Conservation (phyloP, 2,113 vertebrate species). For the Clinocottus analis region DNA sequence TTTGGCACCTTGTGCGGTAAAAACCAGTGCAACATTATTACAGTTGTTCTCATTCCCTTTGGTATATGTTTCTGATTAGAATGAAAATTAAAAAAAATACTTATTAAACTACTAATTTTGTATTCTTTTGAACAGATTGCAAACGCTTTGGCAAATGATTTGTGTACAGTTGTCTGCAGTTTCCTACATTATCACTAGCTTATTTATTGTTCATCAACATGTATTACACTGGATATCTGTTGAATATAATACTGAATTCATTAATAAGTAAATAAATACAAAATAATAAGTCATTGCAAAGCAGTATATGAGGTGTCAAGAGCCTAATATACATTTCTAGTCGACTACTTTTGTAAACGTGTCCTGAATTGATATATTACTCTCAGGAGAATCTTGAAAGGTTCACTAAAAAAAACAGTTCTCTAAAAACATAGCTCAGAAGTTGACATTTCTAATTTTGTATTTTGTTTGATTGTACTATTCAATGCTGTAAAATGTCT, state of each 20-base stretch:
- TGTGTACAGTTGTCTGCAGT: background rate
- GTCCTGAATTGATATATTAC: background rate
- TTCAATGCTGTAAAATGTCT: no score
- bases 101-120: no score
- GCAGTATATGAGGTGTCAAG: no score
- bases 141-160: background rate
- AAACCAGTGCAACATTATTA: no score
- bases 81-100: no score
- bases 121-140: background rate
- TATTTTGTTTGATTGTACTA: no score
- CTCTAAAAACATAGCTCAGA: no score
- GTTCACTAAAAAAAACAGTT: no score
- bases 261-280: background rate
- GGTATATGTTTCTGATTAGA: background rate
- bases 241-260: background rate
- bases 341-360: background rate
- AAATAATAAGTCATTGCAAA: background rate
- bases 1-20: background rate
- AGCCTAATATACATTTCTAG: background rate
- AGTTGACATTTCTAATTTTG: no score
- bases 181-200: background rate
- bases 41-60: background rate
- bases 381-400: no score
- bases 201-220: background rate
- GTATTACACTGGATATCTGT: background rate